phyloP scores from a whole-genome alignment of 2,888 invertebrate genomes.

The Julus scanicus region DNA sequence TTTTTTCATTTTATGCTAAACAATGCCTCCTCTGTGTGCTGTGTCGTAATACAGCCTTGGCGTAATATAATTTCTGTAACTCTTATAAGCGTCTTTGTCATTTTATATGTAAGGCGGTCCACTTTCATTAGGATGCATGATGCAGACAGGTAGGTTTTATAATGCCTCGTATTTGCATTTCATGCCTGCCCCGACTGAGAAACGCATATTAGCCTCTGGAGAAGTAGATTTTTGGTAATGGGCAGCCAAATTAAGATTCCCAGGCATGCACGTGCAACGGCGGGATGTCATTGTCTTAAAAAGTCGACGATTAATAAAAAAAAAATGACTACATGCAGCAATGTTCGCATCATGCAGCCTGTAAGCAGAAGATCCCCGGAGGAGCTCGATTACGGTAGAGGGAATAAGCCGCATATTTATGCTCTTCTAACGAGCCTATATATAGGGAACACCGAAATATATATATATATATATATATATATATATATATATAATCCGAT shows the following conservation, averaged over 20 bases:
- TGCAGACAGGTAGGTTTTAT: slow-evolving; percentile 13
- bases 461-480: not conserved
- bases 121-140: slow-evolving; percentile 26
- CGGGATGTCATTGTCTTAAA: not conserved
- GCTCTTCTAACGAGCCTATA: not conserved
- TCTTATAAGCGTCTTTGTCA: slow-evolving; percentile 11
- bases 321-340: not conserved
- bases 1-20: slow-evolving; percentile 23
- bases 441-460: not conserved
- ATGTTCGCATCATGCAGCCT: not conserved
- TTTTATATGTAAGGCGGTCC: not conserved
- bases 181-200: not conserved
- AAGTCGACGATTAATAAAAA: not conserved
- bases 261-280: slow-evolving; percentile 3
- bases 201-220: not conserved
- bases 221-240: not conserved
- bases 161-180: slow-evolving; percentile 13
- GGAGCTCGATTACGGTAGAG: not conserved
- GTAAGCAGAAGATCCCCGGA: not conserved
- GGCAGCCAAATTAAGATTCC: not conserved
- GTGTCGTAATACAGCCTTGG: slow-evolving; percentile 8
- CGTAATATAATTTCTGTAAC: not conserved
- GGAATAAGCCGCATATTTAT: not conserved
- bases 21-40: slow-evolving; percentile 9
- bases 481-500: not conserved